Base-by-base conservation (phyloP, 2,888 invertebrate genomes). In the Herminia tarsipennalis region DNA sequence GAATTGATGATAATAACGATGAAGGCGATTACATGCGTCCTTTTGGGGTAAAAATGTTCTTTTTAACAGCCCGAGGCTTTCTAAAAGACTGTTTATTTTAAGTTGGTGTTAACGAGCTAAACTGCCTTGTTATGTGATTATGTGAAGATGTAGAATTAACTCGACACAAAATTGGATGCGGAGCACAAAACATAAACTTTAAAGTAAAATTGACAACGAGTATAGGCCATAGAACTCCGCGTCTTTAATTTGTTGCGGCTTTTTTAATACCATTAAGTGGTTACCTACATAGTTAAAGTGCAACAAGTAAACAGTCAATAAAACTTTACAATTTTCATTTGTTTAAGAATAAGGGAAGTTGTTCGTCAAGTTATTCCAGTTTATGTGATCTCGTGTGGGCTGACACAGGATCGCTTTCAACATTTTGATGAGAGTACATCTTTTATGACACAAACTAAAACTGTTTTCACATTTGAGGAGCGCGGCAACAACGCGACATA, bases 291-390 rank as follows among this genome's bases (percentile, higher is more conserved):
- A 16, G 5, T 22, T 37, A 12, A 5, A 20, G 18, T 24, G 10
- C 29, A 22, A 25, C 18, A 18, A 5, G 22, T 21, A 18, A 32
- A 22, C 43, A 48, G 16, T 34, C 34, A 13, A 49, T 42, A 46
- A 38, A 34, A 24, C 42, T 2, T 33, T 49, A 35, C 35, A 46
- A 35, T 53, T 54, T 62, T 60, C 44, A 44, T 62, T 62, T 62
- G 54, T 50, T 45, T 48, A 54, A 59, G 43, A 52, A 68, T 59
- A 59, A 60, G 63, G 50, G 63, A 63, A 71, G 69, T 63, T 59
- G 70, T 70, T 61, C 60, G 66, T 67, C 66, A 55, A 62, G 71
- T 61, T 51, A 60, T 64, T 67, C 72, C 66, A 63, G 70, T 72
- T 74, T 64, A 59, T 61, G 53, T 56, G 35, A 45, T 46, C 47